These are phyloP conservation scores for Aphaenogaster rudis DNA, from an alignment of 1,140 invertebrate genomes.

Conservation along the genomic window DNA sequence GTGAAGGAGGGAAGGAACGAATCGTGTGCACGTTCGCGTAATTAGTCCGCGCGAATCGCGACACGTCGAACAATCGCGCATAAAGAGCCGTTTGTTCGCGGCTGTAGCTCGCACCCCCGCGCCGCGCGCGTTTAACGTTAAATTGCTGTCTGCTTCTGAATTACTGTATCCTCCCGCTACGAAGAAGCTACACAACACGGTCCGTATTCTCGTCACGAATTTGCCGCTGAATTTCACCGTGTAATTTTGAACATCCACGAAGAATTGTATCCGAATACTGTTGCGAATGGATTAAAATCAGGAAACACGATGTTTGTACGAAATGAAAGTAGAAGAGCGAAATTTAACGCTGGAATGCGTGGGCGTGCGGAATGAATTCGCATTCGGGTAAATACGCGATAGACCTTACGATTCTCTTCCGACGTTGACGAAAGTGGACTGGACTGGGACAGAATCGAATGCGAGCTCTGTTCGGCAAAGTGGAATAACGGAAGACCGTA, in stretches of 20 bases:
- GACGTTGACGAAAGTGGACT: background rate
- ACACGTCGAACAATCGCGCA: slow-evolving; percentile 41
- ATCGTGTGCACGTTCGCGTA: slow-evolving; percentile 12
- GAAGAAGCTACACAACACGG: background rate
- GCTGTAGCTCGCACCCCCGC: background rate
- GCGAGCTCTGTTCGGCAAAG: slow-evolving; percentile 14
- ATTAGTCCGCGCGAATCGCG: slow-evolving; percentile 53
- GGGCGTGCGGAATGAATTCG: background rate
- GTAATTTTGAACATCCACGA: background rate
- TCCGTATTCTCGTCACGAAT: background rate
- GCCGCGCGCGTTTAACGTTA: background rate
- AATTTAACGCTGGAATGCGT: background rate
- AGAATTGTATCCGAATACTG: background rate
- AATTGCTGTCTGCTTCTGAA: slow-evolving; percentile 23
- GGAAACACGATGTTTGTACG: background rate
- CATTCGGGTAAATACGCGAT: background rate
- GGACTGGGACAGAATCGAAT: slow-evolving; percentile 1
- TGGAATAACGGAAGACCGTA: slow-evolving; percentile 20
- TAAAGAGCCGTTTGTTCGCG: slow-evolving; percentile 42
- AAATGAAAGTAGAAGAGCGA: background rate
- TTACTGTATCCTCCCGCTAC: background rate
- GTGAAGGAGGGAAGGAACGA: background rate
- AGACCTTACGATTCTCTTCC: background rate
- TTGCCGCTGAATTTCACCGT: background rate
- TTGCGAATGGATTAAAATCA: background rate